phyloP scores from a whole-genome alignment of 2,797 vertebrate species.

The Paguma larvata region DNA sequence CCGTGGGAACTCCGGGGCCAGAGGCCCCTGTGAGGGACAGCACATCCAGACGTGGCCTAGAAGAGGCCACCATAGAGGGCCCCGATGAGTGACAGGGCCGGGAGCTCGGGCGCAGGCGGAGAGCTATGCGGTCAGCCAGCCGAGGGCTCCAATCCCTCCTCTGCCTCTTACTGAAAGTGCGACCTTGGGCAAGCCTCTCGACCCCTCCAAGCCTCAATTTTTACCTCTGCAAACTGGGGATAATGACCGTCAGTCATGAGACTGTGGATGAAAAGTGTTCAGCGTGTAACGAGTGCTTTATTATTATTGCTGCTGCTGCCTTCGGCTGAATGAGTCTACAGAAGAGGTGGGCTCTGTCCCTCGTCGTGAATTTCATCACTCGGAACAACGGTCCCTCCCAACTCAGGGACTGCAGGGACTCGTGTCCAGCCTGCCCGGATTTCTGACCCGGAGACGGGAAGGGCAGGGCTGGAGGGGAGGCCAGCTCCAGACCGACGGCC shows the following conservation, averaged over 20 bases:
- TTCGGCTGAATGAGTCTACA: not conserved
- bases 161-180: too few relatives aligned
- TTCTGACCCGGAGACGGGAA: not conserved
- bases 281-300: rapidly evolving
- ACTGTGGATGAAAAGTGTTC: not conserved
- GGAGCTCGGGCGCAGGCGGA: too few relatives aligned
- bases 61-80: not conserved
- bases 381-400: not conserved
- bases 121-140: too few relatives aligned
- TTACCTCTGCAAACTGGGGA: not conserved
- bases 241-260: not conserved
- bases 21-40: not conserved
- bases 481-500: not conserved
- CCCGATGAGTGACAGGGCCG: too few relatives aligned
- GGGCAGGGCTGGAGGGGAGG: not conserved
- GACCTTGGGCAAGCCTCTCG: not conserved
- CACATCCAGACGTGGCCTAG: not conserved
- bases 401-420: not conserved
- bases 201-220: not conserved
- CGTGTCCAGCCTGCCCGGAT: not conserved
- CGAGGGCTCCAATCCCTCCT: too few relatives aligned
- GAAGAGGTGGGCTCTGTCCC: not conserved
- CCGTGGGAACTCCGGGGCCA: not conserved
- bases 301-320: not conserved
- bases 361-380: not conserved